Percentiles rank a stretch among this genome's conserved stretches.
phyloP scores from a whole-genome alignment of 2,113 vertebrate genomes.

The Larimichthys crocea region DNA sequence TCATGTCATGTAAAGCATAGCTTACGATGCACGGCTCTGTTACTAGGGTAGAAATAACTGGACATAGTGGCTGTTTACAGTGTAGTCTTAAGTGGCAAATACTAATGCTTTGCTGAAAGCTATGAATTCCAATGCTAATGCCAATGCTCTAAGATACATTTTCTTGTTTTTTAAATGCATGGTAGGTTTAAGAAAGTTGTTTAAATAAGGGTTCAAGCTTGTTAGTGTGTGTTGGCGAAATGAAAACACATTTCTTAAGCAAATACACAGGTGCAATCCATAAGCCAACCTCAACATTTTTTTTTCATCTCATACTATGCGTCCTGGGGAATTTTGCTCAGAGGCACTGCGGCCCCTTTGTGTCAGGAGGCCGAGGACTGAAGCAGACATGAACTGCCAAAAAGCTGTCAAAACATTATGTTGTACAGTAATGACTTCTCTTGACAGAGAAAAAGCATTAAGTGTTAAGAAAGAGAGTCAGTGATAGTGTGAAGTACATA shows the following conservation, averaged over 20 bases:
- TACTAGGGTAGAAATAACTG: conserved; percentile 39
- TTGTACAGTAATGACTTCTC: conserved; percentile 44
- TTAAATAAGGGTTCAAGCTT: conserved; percentile 10
- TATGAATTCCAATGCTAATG: background rate
- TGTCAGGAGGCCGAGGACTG: conserved; percentile 34
- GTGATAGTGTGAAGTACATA: conserved; percentile 18
- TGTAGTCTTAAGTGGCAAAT: background rate
- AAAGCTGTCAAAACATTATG: conserved; percentile 54
- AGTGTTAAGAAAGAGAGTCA: conserved; percentile 22
- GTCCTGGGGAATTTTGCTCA: conserved; percentile 56
- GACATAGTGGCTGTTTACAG: background rate
- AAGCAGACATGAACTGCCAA: conserved; percentile 48
- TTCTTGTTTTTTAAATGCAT: background rate
- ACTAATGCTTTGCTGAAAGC: background rate
- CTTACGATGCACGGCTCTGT: conserved; percentile 19
- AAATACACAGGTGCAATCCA: conserved; percentile 42
- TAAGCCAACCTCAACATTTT: background rate
- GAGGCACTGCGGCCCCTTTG: conserved; percentile 33
- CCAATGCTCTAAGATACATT: background rate
- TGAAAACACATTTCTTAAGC: conserved; percentile 14
- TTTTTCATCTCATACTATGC: conserved; percentile 48
- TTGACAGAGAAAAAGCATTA: conserved; percentile 52
- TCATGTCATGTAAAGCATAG: background rate
- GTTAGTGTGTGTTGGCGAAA: background rate
- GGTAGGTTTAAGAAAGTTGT: background rate